Conservation (phyloP, 2,888 invertebrate genomes). For the Nyleta sp. region DNA sequence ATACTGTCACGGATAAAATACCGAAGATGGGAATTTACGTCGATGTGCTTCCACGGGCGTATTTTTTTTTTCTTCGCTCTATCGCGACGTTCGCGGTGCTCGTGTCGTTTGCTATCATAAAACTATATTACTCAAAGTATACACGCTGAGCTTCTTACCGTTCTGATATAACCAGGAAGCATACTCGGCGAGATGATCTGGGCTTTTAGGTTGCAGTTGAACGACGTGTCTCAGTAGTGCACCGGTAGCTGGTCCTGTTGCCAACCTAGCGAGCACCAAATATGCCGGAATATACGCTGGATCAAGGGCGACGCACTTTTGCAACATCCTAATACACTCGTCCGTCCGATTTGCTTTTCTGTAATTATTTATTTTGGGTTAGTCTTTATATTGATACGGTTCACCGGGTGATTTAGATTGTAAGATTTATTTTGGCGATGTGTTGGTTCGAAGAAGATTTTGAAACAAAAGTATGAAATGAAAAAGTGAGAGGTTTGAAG, state of each 20-base stretch:
- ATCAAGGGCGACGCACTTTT: conserved; percentile 87
- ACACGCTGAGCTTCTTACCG: conserved; percentile 82
- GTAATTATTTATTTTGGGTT: no score
- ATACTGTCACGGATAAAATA: conserved; percentile 63
- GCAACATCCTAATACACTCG: conserved; percentile 87
- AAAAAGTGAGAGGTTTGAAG: no score
- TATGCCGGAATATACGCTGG: conserved; percentile 88
- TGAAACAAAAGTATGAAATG: no score
- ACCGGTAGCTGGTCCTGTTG: conserved; percentile 84
- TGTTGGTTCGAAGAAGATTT: no score
- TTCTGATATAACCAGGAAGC: conserved; percentile 88
- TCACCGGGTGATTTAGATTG: no score
- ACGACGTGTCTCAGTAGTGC: conserved; percentile 86
- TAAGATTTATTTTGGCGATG: no score
- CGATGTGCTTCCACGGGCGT: conserved; percentile 28
- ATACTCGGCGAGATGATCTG: conserved; percentile 88
- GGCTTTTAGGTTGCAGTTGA: conserved; percentile 87
- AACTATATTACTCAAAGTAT: conserved; percentile 51
- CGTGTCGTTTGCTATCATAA: conserved; percentile 51
- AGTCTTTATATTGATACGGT: no score
- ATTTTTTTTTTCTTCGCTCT: conserved; percentile 23
- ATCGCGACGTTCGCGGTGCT: conserved; percentile 32
- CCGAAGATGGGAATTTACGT: conserved; percentile 56
- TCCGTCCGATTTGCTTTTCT: conserved; percentile 87
- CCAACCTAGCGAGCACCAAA: conserved; percentile 86